Base-by-base conservation (phyloP, 2,888 invertebrate species). In the Amblyjoppa proteus region DNA sequence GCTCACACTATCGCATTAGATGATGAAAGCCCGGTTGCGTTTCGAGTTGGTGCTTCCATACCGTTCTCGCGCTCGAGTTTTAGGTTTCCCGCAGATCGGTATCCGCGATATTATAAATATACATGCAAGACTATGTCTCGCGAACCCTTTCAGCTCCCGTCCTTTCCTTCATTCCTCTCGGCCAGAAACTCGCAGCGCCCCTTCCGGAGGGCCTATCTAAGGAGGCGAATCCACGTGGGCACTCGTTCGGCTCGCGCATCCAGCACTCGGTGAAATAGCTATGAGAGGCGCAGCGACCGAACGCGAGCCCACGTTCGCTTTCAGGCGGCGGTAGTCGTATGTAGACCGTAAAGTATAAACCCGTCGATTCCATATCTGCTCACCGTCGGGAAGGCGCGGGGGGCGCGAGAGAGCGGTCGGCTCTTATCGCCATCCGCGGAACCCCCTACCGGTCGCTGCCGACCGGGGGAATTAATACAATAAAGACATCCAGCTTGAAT, bases 401-500 rank as follows among this genome's bases (percentile, higher is more conserved):
- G 51, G 31, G 31, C 31, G 68, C 41, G 51, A 49, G 61, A n/a
- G 31, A 68, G 74, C 49, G 45, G 70, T 31, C 88, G 89, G 87
- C 78, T 81, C 90, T 91, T 91, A 90, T 91, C 90, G 68, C 83
- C 68, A 51, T 75, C 71, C 74, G 75, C 61, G 31, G 77, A 82
- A 78, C 41, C 78, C 75, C 77, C 71, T 49, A 66, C 64, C 75
- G 64, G 74, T 51, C 34, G 58, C 70, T 70, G 41, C 85, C 81
- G 82, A 75, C 81, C 80, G 61, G 83, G 81, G 90, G 90, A 91
- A 91, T 93, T 92, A 91, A 92, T 93, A 92, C 92, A 92, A 93
- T 94, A 93, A 92, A 93, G 93, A 93, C 92, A 91, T 94, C 92
- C 92, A 90, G 91, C 91, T 91, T 89, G 93, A 93, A 92, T 94